Evolutionary conservation across 2,113 vertebrate genomes (phyloP).

Genomic region (Orthonyx spaldingii): DNA sequence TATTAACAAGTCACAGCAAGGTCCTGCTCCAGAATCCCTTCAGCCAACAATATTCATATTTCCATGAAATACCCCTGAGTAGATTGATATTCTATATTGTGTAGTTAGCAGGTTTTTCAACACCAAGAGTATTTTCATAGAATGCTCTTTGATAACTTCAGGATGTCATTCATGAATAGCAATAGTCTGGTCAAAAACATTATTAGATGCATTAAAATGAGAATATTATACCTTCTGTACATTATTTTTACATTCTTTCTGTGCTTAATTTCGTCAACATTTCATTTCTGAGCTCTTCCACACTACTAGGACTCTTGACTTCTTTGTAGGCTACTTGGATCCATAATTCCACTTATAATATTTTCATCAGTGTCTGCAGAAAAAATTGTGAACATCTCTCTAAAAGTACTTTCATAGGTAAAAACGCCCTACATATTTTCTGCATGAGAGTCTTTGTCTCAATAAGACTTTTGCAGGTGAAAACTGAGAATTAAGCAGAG

Average conservation of each 20-base stretch:
- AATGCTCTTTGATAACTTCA: not conserved
- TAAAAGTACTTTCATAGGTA: not conserved
- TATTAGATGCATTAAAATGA: not conserved
- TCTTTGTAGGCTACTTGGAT: not conserved
- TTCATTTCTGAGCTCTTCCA: not conserved
- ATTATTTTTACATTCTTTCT: not conserved
- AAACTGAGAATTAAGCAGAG: not conserved
- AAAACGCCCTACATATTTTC: not conserved
- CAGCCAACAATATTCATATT: not conserved
- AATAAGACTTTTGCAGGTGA: not conserved
- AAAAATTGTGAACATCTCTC: not conserved
- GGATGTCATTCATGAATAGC: not conserved
- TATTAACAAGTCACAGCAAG: not conserved
- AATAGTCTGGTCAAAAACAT: not conserved
- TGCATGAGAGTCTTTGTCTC: not conserved
- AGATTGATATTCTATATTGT: not conserved
- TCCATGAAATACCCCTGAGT: not conserved
- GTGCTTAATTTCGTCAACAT: not conserved
- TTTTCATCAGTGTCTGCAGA: not conserved
- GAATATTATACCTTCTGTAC: not conserved
- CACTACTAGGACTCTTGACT: not conserved
- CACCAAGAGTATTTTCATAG: not conserved
- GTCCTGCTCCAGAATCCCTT: not conserved
- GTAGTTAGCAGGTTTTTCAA: not conserved
- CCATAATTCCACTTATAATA: not conserved